Conservation (phyloP, 2,113 vertebrate species). For the Melanostigma gelatinosum region DNA sequence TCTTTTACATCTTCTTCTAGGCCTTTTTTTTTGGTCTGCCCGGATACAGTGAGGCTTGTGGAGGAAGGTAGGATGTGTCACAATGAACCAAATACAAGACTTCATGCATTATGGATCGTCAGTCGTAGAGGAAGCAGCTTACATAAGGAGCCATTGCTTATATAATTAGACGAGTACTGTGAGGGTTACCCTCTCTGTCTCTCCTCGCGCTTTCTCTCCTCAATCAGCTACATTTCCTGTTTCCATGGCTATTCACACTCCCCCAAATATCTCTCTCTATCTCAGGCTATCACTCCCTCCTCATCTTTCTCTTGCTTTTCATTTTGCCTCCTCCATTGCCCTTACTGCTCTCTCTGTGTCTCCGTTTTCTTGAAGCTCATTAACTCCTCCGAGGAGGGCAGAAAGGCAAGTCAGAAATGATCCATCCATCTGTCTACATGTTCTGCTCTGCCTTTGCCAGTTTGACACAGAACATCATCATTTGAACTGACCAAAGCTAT, state of each 20-base stretch:
- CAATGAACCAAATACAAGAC: slow-evolving; percentile 67
- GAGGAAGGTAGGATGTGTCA: slow-evolving; percentile 69
- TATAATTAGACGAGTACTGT: slow-evolving; percentile 64
- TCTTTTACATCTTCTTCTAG: neutral
- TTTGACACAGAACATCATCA: slow-evolving; percentile 27
- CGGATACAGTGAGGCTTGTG: slow-evolving; percentile 44
- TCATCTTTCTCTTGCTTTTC: slow-evolving; percentile 17
- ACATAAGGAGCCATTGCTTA: slow-evolving; percentile 68
- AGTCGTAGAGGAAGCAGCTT: slow-evolving; percentile 60
- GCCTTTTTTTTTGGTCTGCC: slow-evolving; percentile 44
- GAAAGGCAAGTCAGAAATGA: slow-evolving; percentile 41
- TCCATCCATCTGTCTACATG: slow-evolving; percentile 38
- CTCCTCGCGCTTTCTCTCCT: slow-evolving; percentile 34
- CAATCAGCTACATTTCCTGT: slow-evolving; percentile 34
- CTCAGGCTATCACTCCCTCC: slow-evolving; percentile 6
- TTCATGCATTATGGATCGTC: slow-evolving; percentile 72
- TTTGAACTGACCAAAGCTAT: slow-evolving; percentile 2
- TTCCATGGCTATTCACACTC: slow-evolving; percentile 26
- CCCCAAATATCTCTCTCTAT: slow-evolving; percentile 26
- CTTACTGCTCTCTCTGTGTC: neutral
- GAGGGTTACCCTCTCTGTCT: slow-evolving; percentile 57
- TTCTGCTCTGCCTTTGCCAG: slow-evolving; percentile 9
- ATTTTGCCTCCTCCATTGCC: slow-evolving; percentile 23
- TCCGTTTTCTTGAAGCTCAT: slow-evolving; percentile 40
- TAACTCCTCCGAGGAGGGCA: slow-evolving; percentile 29